Evolutionary conservation across 2,888 invertebrate species (phyloP), one percentile per base, ranked within the genome.

Genomic region (Apodemia zela): DNA sequence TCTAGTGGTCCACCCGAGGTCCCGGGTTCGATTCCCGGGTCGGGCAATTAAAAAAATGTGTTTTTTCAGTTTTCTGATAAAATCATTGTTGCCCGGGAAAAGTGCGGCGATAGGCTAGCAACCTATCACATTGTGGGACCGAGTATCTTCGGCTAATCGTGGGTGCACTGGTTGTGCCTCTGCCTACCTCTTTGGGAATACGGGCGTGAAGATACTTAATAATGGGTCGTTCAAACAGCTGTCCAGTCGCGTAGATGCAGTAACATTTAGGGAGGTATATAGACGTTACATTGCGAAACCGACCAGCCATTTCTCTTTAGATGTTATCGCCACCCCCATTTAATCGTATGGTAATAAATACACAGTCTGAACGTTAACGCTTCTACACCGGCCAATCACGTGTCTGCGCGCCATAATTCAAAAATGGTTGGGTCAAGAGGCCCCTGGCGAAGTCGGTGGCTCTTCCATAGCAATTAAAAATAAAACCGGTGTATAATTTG

Each of bases 381-480:
- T 73, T 75, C 75, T 67, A 72, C 73, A 69, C 75, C 78, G 78
- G 75, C 89, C 87, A 88, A 89, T 90, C 89, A 89, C 87, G 83
- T 84, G 87, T 80, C 78, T 74, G 80, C 81, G 81, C 80, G 82
- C 83, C 78, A 86, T 89, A 84, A 86, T 87, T 90, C 86, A 89
- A 87, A 87, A 85, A 87, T 86, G 81, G 86, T 85, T 86, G 79
- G 81, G 79, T 70, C 71, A 67, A 68, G 65, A 73, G 76, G 82
- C 88, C 87, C 77, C 83, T 77, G 86, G 88, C 87, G 73, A 79
- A 85, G 86, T 81, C 87, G 85, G 89, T 87, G 87, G 89, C 87
- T 82, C 81, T 80, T 79, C 78, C 82, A 73, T 82, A 80, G 84
- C 87, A 90, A 89, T 90, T 89, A 90, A 89, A 90, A 90, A 90